phyloP scores from a whole-genome alignment of 1,140 invertebrate genomes.

The Papilio glaucus region DNA sequence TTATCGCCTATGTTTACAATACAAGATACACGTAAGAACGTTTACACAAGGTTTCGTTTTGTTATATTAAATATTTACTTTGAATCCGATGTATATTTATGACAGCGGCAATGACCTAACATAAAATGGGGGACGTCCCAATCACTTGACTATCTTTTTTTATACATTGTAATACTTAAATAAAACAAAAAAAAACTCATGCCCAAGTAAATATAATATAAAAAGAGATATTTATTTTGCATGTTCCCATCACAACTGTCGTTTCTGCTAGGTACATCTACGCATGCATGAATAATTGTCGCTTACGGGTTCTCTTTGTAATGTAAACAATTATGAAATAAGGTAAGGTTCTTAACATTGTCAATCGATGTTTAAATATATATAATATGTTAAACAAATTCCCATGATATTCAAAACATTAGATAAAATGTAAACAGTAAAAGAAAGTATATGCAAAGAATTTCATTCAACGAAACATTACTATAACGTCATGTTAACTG shows the following conservation, averaged over 20 bases:
- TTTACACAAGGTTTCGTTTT: slow-evolving; percentile 12
- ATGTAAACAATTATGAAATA: too few relatives aligned
- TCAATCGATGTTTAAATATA: neutral
- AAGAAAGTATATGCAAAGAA: neutral
- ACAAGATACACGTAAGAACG: neutral
- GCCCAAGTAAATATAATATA: too few relatives aligned
- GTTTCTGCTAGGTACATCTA: too few relatives aligned
- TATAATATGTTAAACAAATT: neutral
- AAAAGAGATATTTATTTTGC: too few relatives aligned
- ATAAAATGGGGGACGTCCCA: neutral
- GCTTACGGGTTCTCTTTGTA: too few relatives aligned
- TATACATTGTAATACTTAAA: too few relatives aligned
- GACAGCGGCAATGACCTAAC: slow-evolving; percentile 12
- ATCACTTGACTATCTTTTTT: too few relatives aligned
- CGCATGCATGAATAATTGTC: too few relatives aligned
- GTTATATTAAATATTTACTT: slow-evolving; percentile 2
- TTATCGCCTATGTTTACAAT: neutral
- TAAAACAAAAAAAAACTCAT: too few relatives aligned
- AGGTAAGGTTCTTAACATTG: neutral
- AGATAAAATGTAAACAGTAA: neutral
- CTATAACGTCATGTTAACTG: too few relatives aligned
- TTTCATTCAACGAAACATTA: neutral
- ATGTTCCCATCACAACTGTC: too few relatives aligned
- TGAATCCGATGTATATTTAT: neutral
- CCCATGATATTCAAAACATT: neutral